A percentile compares a stretch with the other conserved stretches of the same genome.
Conservation (phyloP, 2,113 vertebrate species). For the Hiodon tergisus region DNA sequence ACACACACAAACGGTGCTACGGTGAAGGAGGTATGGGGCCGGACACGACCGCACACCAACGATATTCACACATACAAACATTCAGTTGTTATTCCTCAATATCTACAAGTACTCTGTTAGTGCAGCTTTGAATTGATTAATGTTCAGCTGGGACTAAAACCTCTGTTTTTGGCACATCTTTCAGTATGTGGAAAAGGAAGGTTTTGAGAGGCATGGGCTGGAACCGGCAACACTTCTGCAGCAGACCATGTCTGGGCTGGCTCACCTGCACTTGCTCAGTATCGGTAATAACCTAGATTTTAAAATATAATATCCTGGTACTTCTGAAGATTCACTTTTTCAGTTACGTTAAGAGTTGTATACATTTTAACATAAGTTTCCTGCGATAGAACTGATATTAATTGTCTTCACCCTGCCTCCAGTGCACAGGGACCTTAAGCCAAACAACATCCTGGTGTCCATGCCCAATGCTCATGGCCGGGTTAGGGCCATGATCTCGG, state of each 20-base stretch:
- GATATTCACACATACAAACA: too few relatives aligned
- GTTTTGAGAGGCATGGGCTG: conserved; percentile 79
- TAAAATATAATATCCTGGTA: not conserved
- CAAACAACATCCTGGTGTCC: conserved; percentile 97
- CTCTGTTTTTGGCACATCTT: conserved; percentile 3
- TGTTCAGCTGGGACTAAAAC: not conserved
- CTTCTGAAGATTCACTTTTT: too few relatives aligned
- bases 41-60: too few relatives aligned
- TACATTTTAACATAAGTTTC: not conserved
- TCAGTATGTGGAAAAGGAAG: conserved; percentile 88
- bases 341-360: too few relatives aligned
- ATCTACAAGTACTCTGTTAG: too few relatives aligned
- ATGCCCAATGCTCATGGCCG: conserved; percentile 90
- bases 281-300: conserved; percentile 68
- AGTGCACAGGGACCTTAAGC: conserved; percentile 98
- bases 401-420: not conserved
- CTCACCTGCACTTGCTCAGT: conserved; percentile 90
- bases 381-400: not conserved
- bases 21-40: too few relatives aligned
- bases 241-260: conserved; percentile 88
- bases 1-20: too few relatives aligned
- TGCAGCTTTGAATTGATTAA: too few relatives aligned
- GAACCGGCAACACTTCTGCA: conserved; percentile 83
- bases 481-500: conserved; percentile 93
- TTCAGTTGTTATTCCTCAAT: too few relatives aligned